phyloP scores from a whole-genome alignment of 2,888 invertebrate species.

The Prenolepis imparis region DNA sequence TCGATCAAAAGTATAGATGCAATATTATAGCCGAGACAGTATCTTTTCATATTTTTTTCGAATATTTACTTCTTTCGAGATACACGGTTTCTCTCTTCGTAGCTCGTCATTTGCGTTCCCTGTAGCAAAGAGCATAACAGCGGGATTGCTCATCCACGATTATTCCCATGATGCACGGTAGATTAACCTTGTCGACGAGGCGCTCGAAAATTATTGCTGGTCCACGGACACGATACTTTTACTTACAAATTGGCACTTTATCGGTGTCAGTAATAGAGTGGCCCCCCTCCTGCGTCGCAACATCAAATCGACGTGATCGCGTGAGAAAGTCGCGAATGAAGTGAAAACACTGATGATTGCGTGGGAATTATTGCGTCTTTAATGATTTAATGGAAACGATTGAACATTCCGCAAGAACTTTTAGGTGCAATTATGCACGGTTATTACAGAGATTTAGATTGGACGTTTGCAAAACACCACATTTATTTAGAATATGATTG shows the following conservation, averaged over 20 bases:
- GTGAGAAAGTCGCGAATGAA: constrained; percentile 65
- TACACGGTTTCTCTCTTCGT: background rate
- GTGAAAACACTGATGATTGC: constrained; percentile 11
- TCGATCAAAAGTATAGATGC: background rate
- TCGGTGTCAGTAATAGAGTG: constrained; percentile 46
- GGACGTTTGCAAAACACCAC: background rate
- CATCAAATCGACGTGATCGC: constrained; percentile 49
- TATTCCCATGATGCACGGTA: constrained; percentile 66
- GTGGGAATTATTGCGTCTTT: constrained; percentile 16
- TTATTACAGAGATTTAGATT: constrained; percentile 25
- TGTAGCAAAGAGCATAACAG: constrained; percentile 29
- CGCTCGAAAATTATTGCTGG: constrained; percentile 62
- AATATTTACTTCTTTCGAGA: background rate
- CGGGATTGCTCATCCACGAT: constrained; percentile 30
- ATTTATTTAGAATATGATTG: background rate
- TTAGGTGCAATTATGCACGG: background rate
- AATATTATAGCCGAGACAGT: background rate
- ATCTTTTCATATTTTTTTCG: background rate
- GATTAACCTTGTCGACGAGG: constrained; percentile 65
- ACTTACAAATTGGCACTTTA: constrained; percentile 59
- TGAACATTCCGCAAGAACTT: background rate
- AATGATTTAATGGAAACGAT: constrained; percentile 31
- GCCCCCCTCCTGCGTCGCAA: constrained; percentile 26
- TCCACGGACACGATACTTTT: constrained; percentile 63
- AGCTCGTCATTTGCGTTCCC: background rate